Conservation (phyloP, 2,113 vertebrate genomes). For the Mormoops blainvillei region DNA sequence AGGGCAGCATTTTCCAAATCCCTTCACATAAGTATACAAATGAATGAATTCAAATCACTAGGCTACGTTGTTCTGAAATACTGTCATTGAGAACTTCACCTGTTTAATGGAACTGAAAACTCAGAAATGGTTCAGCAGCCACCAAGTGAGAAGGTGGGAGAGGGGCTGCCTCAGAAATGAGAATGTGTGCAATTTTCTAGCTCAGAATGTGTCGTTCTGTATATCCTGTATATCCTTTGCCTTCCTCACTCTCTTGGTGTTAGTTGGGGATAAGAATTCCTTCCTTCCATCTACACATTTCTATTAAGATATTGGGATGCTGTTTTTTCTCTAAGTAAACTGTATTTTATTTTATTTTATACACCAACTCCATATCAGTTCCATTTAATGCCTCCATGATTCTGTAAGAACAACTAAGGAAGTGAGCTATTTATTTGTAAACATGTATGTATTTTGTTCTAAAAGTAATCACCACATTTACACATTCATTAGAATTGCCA, state of each 20-base stretch:
- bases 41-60: not conserved
- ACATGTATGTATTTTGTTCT: conserved; percentile 54
- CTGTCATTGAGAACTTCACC: not conserved
- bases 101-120: not conserved
- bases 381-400: conserved; percentile 34
- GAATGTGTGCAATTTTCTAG: not conserved
- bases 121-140: not conserved
- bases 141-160: not conserved
- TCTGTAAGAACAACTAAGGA: conserved; percentile 45
- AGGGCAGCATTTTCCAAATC: not conserved
- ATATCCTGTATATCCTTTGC: not conserved
- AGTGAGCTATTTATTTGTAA: conserved; percentile 39
- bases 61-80: not conserved
- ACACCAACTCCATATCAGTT: conserved; percentile 28
- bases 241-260: not conserved
- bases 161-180: not conserved
- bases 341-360: not conserved
- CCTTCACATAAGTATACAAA: not conserved
- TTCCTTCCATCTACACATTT: not conserved
- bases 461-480: conserved; percentile 62
- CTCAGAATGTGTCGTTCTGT: not conserved
- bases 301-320: not conserved
- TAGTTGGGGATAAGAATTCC: not conserved
- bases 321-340: not conserved
- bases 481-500: conserved; percentile 57